Base-by-base conservation (phyloP, 2,888 invertebrate genomes). In the Cecidostiba fungosa region DNA sequence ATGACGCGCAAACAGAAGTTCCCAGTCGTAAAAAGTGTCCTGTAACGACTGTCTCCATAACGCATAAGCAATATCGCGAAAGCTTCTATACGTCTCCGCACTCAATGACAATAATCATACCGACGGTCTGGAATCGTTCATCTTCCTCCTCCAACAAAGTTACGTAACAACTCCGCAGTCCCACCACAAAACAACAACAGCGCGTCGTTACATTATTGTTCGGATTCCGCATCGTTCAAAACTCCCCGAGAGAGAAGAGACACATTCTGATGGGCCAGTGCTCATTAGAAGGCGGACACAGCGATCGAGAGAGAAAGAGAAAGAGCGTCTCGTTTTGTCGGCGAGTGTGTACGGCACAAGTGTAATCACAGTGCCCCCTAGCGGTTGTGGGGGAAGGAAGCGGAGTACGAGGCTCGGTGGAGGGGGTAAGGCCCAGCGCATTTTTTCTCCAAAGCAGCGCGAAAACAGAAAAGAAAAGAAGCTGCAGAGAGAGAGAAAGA, bases 281-380 rank as follows among this genome's bases (percentile, higher is more conserved):
- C 78, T 83, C 86, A 86, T 86, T 83, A 86, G 86, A 86, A 86
- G 86, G 83, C 86, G 83, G 86, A 74, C 83, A 66, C 54, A 72
- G 74, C 62, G 80, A 77, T 72, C 62, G 66, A 70, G 32, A 32
- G 32, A 32, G 32, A 32, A 85, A 87, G 78, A 88, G 89, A 23
- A 16, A n/a, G 36, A 59, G 14, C 77, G 89, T 91, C 90, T 91
- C 91, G 91, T 92, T 92, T 92, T 91, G 91, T 91, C 91, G 91
- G 91, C 91, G 90, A 90, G 90, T 89, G 89, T 89, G 89, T 54
- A 76, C 74, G n/a, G 72, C 88, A 89, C 90, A 85, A 77, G 89
- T 89, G 91, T 92, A 92, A 93, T 92, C 92, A 92, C 91, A 93
- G 92, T 92, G 93, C 93, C 92, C 92, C 90, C 86, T 90, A 92